Evolutionary conservation across 2,113 vertebrate genomes (phyloP).

Genomic region (Chionodraco myersi): DNA sequence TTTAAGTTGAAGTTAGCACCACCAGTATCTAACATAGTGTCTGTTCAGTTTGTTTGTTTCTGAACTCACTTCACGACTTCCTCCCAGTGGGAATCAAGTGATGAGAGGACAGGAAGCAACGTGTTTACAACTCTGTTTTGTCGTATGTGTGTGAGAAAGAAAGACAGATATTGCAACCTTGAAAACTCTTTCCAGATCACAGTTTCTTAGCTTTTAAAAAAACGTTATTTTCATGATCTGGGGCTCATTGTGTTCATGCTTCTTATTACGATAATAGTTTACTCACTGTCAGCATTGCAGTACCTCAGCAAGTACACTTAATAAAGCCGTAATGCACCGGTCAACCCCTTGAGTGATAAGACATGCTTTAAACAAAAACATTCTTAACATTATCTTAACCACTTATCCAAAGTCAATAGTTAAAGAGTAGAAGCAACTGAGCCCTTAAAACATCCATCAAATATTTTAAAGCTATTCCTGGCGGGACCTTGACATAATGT

Average conservation of each 20-base stretch:
- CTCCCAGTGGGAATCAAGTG: background rate
- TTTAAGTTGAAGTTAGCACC: background rate
- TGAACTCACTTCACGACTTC: slow-evolving; percentile 15
- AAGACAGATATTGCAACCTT: background rate
- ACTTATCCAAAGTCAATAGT: background rate
- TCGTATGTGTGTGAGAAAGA: background rate
- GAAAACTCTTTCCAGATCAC: background rate
- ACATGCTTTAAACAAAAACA: background rate
- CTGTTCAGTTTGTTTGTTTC: background rate
- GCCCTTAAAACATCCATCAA: background rate
- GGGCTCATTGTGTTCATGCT: background rate
- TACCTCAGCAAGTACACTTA: no score
- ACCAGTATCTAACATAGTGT: background rate
- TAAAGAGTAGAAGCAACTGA: background rate
- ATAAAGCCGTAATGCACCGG: background rate
- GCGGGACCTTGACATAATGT: no score
- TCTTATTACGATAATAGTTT: background rate
- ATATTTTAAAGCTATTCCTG: no score
- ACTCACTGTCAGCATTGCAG: background rate
- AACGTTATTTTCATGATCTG: background rate
- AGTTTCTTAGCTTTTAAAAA: background rate
- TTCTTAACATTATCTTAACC: background rate
- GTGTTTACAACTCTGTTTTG: slow-evolving; percentile 4
- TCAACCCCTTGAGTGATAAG: background rate
- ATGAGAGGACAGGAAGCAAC: slow-evolving; percentile 38